Evolutionary conservation across 2,888 invertebrate genomes (phyloP).

Genomic region (Lithophane socia): DNA sequence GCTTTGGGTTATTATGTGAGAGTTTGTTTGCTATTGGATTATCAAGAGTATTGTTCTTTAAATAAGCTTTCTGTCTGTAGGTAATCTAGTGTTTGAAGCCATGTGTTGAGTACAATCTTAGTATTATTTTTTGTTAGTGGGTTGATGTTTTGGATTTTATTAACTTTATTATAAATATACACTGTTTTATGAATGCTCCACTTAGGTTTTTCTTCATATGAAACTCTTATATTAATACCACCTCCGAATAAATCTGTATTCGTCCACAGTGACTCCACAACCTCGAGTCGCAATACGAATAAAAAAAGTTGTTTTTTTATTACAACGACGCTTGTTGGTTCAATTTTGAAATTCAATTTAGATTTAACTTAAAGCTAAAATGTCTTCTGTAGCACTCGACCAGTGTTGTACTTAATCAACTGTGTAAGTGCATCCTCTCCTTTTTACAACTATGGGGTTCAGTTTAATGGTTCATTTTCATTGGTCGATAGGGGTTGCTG

Average conservation of each 20-base stretch:
- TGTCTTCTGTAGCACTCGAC: constrained; percentile 41
- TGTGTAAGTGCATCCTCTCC: constrained; percentile 10
- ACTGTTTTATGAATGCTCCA: neutral
- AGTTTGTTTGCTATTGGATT: no score
- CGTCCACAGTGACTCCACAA: constrained; percentile 29
- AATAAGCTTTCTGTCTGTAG: no score
- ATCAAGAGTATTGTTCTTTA: no score
- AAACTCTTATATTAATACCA: constrained; percentile 8
- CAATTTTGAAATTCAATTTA: constrained; percentile 76
- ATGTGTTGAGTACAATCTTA: no score
- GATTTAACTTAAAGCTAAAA: constrained; percentile 66
- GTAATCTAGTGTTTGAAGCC: no score
- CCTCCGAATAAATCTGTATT: constrained; percentile 26
- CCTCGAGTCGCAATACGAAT: constrained; percentile 70
- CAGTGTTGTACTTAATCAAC: constrained; percentile 50
- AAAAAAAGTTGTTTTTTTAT: constrained; percentile 72
- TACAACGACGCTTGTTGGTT: constrained; percentile 72
- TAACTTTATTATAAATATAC: no score
- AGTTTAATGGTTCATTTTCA: no score
- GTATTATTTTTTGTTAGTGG: no score
- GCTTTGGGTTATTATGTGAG: no score
- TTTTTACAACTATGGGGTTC: neutral
- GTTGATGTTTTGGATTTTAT: no score
- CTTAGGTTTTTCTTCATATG: no score
- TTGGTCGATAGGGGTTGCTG: no score